Percentiles rank a stretch among this genome's conserved stretches.
phyloP scores from a whole-genome alignment of 2,888 invertebrate species.

The Drosophila mimica region DNA sequence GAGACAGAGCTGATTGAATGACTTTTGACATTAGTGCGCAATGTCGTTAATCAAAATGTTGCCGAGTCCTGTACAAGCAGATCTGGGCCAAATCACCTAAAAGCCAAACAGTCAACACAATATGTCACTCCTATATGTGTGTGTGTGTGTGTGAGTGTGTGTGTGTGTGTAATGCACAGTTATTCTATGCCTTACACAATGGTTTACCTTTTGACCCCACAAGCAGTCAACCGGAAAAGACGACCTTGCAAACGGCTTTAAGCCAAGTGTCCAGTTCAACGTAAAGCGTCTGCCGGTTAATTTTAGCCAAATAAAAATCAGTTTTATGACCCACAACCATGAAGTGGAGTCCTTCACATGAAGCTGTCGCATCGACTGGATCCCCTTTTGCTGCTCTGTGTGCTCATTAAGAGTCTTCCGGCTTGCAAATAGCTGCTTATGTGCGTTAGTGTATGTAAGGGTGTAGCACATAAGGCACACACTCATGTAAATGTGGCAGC shows the following conservation, averaged over 20 bases:
- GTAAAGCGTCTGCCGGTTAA: slow-evolving; percentile 59
- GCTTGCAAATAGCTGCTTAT: slow-evolving; percentile 57
- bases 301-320: slow-evolving; percentile 73
- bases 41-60: slow-evolving; percentile 80
- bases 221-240: slow-evolving; percentile 1
- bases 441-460: slow-evolving; percentile 20
- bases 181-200: slow-evolving; percentile 9
- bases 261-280: slow-evolving; percentile 32
- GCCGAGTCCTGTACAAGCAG: slow-evolving; percentile 37
- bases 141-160: neutral
- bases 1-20: slow-evolving; percentile 72
- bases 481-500: slow-evolving; percentile 77
- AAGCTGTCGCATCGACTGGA: slow-evolving; percentile 37
- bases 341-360: slow-evolving; percentile 15
- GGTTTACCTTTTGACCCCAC: slow-evolving; percentile 31
- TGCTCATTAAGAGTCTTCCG: slow-evolving; percentile 77
- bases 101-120: slow-evolving; percentile 47
- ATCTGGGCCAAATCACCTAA: slow-evolving; percentile 44
- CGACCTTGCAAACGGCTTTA: slow-evolving; percentile 33
- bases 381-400: slow-evolving; percentile 39
- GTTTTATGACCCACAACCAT: slow-evolving; percentile 63
- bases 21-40: slow-evolving; percentile 77
- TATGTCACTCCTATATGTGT: slow-evolving; percentile 18
- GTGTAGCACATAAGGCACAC: slow-evolving; percentile 63
- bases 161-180: slow-evolving; percentile 7